phyloP scores from a whole-genome alignment of 1,140 invertebrate genomes.

The Luehdorfia chinensis region DNA sequence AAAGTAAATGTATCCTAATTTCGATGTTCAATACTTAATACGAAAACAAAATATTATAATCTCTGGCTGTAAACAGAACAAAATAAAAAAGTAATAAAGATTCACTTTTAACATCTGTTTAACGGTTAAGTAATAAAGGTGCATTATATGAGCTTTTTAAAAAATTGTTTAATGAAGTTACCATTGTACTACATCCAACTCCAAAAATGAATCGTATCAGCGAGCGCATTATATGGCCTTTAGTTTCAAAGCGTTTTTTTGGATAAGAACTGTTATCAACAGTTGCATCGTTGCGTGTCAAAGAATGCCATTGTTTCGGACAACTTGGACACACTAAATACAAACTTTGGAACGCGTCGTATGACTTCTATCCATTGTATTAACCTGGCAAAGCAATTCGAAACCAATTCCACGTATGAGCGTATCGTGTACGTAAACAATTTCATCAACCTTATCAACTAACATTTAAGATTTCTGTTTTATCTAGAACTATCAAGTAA shows the following conservation, averaged over 20 bases:
- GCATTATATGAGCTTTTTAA: too few species aligned
- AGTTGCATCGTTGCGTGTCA: slow-evolving; percentile 28
- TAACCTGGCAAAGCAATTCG: slow-evolving; percentile 19
- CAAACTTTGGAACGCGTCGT: slow-evolving; percentile 17
- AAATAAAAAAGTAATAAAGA: too few species aligned
- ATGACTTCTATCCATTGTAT: slow-evolving; percentile 56
- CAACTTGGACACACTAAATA: slow-evolving; percentile 21
- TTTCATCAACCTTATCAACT: neutral
- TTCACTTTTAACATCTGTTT: too few species aligned
- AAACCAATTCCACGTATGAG: slow-evolving; percentile 7
- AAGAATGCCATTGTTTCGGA: slow-evolving; percentile 57
- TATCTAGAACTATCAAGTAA: slow-evolving; percentile 20
- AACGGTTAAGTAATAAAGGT: too few species aligned
- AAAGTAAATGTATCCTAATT: slow-evolving; percentile 11
- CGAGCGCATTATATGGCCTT: too few species aligned
- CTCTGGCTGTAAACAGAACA: neutral
- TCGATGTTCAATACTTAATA: neutral
- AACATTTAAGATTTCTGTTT: too few species aligned
- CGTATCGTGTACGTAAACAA: neutral
- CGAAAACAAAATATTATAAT: neutral
- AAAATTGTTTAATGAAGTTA: too few species aligned
- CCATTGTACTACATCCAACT: too few species aligned
- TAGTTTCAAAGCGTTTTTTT: too few species aligned
- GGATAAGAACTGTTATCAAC: slow-evolving; percentile 30
- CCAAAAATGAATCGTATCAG: too few species aligned